Conservation (phyloP, 2,888 invertebrate genomes). For the Macrosiphum euphorbiae region DNA sequence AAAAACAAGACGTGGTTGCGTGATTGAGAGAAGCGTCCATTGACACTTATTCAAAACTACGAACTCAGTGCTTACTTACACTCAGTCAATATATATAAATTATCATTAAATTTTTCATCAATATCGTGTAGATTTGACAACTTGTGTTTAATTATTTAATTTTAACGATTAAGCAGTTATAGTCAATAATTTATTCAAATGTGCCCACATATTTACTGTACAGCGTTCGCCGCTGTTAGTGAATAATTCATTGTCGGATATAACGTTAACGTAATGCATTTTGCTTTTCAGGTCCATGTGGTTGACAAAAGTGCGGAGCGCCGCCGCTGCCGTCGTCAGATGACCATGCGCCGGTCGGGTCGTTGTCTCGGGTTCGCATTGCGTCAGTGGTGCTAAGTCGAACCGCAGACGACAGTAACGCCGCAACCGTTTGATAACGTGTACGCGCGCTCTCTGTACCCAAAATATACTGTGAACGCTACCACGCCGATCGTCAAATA, state of each 20-base stretch:
- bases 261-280: conserved; percentile 4
- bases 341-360: conserved; percentile 63
- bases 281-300: conserved; percentile 57
- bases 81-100: too few relatives aligned
- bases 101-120: too few relatives aligned
- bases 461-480: neutral
- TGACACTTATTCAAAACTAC: neutral
- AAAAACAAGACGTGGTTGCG: neutral
- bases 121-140: neutral
- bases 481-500: neutral
- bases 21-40: neutral
- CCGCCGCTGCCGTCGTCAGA: conserved; percentile 50
- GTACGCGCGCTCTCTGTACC: conserved; percentile 41
- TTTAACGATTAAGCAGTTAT: neutral
- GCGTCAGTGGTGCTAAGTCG: conserved; percentile 63
- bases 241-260: neutral
- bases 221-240: neutral
- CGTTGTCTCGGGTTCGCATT: conserved; percentile 63
- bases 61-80: neutral
- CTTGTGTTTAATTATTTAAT: neutral
- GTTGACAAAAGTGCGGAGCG: conserved; percentile 47
- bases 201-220: neutral
- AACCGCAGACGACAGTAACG: conserved; percentile 58
- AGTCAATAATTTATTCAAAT: neutral
- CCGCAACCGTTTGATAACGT: conserved; percentile 54